A percentile compares a stretch with the other conserved stretches of the same genome.
Evolutionary conservation across 1,140 invertebrate genomes (phyloP).

Genomic region (Euura lappo): DNA sequence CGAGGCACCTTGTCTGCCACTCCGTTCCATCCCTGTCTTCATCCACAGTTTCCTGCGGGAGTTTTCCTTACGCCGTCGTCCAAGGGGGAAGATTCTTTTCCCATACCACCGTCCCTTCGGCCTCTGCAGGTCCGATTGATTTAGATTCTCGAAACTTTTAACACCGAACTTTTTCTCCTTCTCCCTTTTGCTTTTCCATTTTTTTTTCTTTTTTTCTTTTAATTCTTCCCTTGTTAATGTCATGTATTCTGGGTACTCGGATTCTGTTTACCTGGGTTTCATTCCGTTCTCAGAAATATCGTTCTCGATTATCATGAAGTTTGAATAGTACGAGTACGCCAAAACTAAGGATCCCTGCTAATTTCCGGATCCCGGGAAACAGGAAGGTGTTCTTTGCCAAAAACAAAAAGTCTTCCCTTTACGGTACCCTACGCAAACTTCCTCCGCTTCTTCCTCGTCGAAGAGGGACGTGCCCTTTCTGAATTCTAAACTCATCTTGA

Average conservation of each 20-base stretch:
- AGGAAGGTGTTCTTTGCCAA: neutral
- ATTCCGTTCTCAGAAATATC: neutral
- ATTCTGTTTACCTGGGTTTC: neutral
- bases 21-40: slow-evolving; percentile 13
- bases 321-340: too few relatives aligned
- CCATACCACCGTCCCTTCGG: slow-evolving; percentile 23
- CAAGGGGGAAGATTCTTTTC: neutral
- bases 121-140: slow-evolving; percentile 33
- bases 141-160: slow-evolving; percentile 40
- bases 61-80: neutral
- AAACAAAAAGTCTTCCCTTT: neutral
- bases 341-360: neutral
- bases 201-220: neutral
- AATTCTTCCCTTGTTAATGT: neutral
- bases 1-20: slow-evolving; percentile 12
- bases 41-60: slow-evolving; percentile 26
- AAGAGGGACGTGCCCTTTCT: too few relatives aligned
- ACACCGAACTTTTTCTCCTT: slow-evolving; percentile 17
- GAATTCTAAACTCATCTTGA: neutral
- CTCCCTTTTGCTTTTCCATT: slow-evolving; percentile 6
- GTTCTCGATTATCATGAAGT: too few relatives aligned
- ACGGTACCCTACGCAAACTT: neutral
- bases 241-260: neutral
- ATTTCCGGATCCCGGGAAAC: neutral
- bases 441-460: neutral